Evolutionary conservation across 2,888 invertebrate species (phyloP), one percentile per base, ranked within the genome.

Genomic region (Caenorhabditis sp.): DNA sequence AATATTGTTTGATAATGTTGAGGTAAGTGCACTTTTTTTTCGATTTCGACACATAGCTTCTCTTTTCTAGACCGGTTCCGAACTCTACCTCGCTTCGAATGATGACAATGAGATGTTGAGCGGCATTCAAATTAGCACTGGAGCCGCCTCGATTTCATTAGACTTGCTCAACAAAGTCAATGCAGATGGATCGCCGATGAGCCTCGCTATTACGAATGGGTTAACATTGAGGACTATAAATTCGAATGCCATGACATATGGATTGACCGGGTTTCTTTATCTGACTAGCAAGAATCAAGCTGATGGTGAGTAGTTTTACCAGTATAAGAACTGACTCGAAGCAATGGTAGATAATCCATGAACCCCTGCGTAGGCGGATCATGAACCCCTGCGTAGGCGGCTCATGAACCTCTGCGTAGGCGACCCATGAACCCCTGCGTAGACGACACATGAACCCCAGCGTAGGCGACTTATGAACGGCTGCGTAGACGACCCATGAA

Each of bases 251-350:
- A 10, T 63, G 2, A 63, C 63, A 24, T n/a, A 63, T 26, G 63
- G 16, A 6, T n/a, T 63, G 7, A 63, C 44, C 8, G 63, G 63
- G 8, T 63, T 44, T 38, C 24, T 63, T 8, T 63, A 63, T 63
- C n/a, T 63, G 4, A 63, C 63, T 4, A 63, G 24, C 10, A 44
- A 26, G 22, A n/a, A 26, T 1, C 63, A 63, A 26, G 63, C 63
- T 8, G 26, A 44, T 26, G 63, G 59, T 61, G n/a, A 22, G 56
- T 47, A 44, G n/a, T n/a, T n/a, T n/a, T n/a, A n/a, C n/a, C n/a
- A n/a, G n/a, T n/a, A n/a, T n/a, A n/a, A n/a, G n/a, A n/a, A n/a
- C n/a, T n/a, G n/a, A n/a, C n/a, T n/a, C n/a, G n/a, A n/a, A n/a
- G n/a, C n/a, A n/a, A n/a, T n/a, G n/a, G n/a, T n/a, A n/a, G n/a